Evolutionary conservation across 2,113 vertebrate genomes (phyloP), one percentile per base, ranked within the genome.

Genomic region (Limanda limanda): DNA sequence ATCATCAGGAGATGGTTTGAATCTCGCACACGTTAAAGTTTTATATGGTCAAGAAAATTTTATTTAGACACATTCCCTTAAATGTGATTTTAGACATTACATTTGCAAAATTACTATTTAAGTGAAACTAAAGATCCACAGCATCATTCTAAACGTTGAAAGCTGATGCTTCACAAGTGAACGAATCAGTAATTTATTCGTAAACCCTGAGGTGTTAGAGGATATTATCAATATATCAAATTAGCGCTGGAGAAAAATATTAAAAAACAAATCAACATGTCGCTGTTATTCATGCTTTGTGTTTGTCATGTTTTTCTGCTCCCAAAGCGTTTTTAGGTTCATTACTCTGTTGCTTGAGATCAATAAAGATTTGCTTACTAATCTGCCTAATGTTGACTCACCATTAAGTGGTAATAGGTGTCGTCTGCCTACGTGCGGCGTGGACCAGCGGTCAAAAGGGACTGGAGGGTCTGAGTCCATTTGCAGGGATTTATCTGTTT

Each of bases 401-500:
- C 58, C 48, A 76, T 68, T 68, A 52, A 60, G 55, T 55, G 4
- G 17, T 0, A 66, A 60, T 57, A 57, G 74, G 51, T 63, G 31
- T 55, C 58, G 20, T 59, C 17, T 71, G 14, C 57, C 21, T 45
- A 47, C 47, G 67, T 40, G 37, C 42, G 5, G 14, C 56, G 2
- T 14, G 12, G 61, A 63, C 71, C 55, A 21, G 9, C 42, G 70
- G 70, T 74, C 84, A 64, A 72, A 68, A 25, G 84, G 79, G 87
- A 84, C 58, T 75, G 24, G 24, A 76, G 71, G 69, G n/a, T 79
- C 69, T 0, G 45, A 52, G 72, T 82, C 87, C 82, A 89, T 93
- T 92, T 92, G 73, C 27, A 27, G 56, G 17, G 90, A 92, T 93
- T 93, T 92, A 92, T 92, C 76, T 86, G 77, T 92, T 93, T 92